Conservation (phyloP, 2,888 invertebrate species). For the Iselma pallidipennis region DNA sequence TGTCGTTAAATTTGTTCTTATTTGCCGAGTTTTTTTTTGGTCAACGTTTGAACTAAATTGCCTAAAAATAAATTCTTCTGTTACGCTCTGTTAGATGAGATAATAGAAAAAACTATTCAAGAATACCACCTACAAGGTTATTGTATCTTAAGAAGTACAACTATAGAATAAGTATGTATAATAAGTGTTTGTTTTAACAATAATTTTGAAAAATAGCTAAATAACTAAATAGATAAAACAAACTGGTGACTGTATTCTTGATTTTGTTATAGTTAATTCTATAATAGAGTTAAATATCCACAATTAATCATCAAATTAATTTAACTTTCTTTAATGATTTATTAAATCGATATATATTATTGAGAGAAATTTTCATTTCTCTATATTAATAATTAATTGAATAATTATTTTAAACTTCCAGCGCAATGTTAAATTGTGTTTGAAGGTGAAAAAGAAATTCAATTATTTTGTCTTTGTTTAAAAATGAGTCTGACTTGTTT, state of each 20-base stretch:
- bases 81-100: slow-evolving; percentile 37
- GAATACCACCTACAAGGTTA: slow-evolving; percentile 36
- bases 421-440: too few species aligned
- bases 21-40: not conserved
- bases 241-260: too few species aligned
- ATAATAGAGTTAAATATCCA: not conserved
- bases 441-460: not conserved
- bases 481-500: not conserved
- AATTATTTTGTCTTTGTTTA: not conserved
- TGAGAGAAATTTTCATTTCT: not conserved
- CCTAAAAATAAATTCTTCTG: slow-evolving; percentile 32
- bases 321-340: not conserved
- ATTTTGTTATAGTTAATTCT: too few species aligned
- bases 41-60: slow-evolving; percentile 19
- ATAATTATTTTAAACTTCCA: too few species aligned
- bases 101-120: slow-evolving; percentile 34
- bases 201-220: too few species aligned
- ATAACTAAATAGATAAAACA: too few species aligned
- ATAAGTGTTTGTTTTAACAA: too few species aligned
- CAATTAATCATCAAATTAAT: not conserved
- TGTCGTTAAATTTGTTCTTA: too few species aligned
- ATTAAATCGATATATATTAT: not conserved
- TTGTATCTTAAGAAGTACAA: slow-evolving; percentile 26
- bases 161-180: not conserved
- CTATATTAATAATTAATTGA: too few species aligned